phyloP scores from a whole-genome alignment of 2,888 invertebrate genomes.

The Lysandra coridon region DNA sequence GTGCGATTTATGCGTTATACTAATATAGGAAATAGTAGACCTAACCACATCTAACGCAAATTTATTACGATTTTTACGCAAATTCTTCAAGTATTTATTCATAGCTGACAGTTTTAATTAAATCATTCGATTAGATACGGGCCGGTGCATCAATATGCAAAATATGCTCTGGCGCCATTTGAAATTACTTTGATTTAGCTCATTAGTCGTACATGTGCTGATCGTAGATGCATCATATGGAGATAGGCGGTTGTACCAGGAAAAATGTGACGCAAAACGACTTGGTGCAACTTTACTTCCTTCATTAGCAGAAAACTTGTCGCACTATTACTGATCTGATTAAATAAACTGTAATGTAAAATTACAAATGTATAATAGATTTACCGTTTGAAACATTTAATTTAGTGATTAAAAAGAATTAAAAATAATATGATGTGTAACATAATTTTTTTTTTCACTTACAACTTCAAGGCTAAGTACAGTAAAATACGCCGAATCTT shows the following conservation, averaged over 20 bases:
- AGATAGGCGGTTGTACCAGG: conserved; percentile 26
- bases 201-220: conserved; percentile 28
- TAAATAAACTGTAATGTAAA: no score
- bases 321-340: not conserved
- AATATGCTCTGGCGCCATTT: conserved; percentile 28
- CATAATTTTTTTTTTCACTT: no score
- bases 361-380: not conserved
- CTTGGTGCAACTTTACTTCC: not conserved
- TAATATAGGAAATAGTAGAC: not conserved
- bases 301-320: not conserved
- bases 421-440: no score
- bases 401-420: no score
- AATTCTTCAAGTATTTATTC: not conserved
- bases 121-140: conserved; percentile 30
- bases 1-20: no score
- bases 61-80: not conserved
- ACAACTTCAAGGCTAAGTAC: no score
- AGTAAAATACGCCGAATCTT: no score
- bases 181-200: conserved; percentile 30
- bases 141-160: conserved; percentile 26
- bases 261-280: conserved; percentile 21
- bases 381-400: not conserved
- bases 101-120: conserved; percentile 25
- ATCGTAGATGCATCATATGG: conserved; percentile 26
- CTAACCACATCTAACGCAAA: not conserved